These are phyloP conservation scores for Drosophila hawaiiensis DNA, from an alignment of 2,888 invertebrate species.

Conservation along the genomic window DNA sequence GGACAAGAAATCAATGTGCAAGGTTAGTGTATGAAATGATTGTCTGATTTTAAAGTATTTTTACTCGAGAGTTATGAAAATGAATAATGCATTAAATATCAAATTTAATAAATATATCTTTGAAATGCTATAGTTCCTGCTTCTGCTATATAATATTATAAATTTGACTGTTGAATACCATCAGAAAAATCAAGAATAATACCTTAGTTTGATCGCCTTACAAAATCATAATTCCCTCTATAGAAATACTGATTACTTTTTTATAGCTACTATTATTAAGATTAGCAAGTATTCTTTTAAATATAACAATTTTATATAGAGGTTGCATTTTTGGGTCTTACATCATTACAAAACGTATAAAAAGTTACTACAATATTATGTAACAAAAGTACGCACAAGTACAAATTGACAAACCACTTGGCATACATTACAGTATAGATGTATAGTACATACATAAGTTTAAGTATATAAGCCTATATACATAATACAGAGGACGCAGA, in stretches of 20 bases:
- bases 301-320: conserved; percentile 15
- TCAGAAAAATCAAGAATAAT: neutral
- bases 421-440: conserved; percentile 30
- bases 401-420: conserved; percentile 41
- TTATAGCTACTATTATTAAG: neutral
- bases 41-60: neutral
- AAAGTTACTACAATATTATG: conserved; percentile 53
- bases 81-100: neutral
- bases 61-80: neutral
- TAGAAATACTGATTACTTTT: neutral
- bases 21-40: neutral
- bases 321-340: conserved; percentile 32
- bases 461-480: conserved; percentile 32
- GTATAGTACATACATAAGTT: conserved; percentile 27
- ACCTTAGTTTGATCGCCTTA: neutral
- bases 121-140: neutral
- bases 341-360: conserved; percentile 37
- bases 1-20: neutral
- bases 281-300: neutral
- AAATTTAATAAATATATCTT: neutral
- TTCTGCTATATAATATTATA: neutral
- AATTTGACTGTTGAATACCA: neutral
- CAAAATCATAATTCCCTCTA: neutral
- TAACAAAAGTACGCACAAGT: conserved; percentile 54
- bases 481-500: conserved; percentile 50